Conservation (phyloP, 2,888 invertebrate species). For the Aspidiotus destructor region DNA sequence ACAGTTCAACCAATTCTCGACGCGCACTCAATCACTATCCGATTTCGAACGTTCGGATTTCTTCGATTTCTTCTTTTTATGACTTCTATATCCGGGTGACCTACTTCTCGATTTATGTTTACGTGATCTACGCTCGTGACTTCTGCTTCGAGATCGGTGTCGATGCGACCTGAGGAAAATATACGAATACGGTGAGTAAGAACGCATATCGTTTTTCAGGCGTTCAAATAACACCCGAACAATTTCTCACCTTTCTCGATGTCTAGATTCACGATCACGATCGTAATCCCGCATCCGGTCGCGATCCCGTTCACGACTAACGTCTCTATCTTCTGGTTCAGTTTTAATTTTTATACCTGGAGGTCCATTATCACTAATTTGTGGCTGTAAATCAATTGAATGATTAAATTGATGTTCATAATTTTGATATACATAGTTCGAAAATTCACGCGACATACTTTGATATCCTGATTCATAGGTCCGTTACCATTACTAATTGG, state of each 20-base stretch:
- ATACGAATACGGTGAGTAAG: not conserved
- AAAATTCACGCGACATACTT: not conserved
- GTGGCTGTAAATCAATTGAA: constrained; percentile 38
- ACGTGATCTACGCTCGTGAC: constrained; percentile 37
- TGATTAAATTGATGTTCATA: constrained; percentile 27
- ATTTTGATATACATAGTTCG: not conserved
- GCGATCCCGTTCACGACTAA: constrained; percentile 37
- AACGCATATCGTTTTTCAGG: not conserved
- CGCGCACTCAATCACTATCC: constrained; percentile 27
- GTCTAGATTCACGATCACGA: constrained; percentile 36
- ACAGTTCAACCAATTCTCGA: not conserved
- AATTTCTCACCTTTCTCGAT: constrained; percentile 35
- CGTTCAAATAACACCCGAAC: not conserved
- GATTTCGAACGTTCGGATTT: constrained; percentile 38
- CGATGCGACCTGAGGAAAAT: constrained; percentile 36
- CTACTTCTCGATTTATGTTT: constrained; percentile 39
- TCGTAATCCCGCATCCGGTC: constrained; percentile 37
- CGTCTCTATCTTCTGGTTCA: constrained; percentile 39
- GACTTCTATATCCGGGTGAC: constrained; percentile 39
- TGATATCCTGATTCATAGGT: constrained; percentile 39
- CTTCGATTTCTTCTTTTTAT: constrained; percentile 40
- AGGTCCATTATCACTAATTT: constrained; percentile 41
- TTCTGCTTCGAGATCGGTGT: constrained; percentile 38
- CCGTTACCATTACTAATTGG: constrained; percentile 15
- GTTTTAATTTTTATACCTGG: constrained; percentile 39